Conservation (phyloP, 2,113 vertebrate species). For the Anarrhichthys ocellatus region DNA sequence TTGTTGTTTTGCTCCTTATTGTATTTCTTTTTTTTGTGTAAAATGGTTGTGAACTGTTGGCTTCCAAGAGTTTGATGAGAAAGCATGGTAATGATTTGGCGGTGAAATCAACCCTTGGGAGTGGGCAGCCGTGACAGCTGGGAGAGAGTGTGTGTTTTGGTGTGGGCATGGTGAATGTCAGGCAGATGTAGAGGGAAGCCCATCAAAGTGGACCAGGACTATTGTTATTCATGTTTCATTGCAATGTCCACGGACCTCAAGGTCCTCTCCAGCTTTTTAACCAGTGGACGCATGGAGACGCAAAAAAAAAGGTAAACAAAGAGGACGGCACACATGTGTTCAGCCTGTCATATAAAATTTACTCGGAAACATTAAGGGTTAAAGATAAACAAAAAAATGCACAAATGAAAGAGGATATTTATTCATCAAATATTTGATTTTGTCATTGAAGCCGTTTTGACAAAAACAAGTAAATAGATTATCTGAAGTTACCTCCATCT, state of each 20-base stretch:
- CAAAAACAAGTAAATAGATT: no score
- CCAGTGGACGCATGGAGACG: no score
- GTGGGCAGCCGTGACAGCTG: constrained; percentile 43
- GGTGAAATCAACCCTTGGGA: constrained; percentile 26
- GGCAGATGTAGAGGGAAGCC: constrained; percentile 46
- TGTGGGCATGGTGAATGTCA: constrained; percentile 45
- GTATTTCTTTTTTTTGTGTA: constrained; percentile 66
- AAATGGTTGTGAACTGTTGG: constrained; percentile 49
- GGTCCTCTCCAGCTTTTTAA: constrained; percentile 7
- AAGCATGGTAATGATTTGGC: constrained; percentile 49
- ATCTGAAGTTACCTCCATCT: no score
- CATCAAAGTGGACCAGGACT: constrained; percentile 47
- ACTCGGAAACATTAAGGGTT: no score
- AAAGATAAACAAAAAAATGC: no score
- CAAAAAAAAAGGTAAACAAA: no score
- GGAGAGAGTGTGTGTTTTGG: constrained; percentile 44
- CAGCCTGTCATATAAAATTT: no score
- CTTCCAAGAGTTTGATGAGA: constrained; percentile 42
- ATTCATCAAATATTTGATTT: no score
- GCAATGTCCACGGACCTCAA: constrained; percentile 6
- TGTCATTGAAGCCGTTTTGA: no score
- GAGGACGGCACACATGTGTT: no score
- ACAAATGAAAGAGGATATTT: no score
- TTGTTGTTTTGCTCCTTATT: constrained; percentile 57
- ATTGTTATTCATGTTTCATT: constrained; percentile 42